phyloP scores from a whole-genome alignment of 2,888 invertebrate species.

The Nineta flava region DNA sequence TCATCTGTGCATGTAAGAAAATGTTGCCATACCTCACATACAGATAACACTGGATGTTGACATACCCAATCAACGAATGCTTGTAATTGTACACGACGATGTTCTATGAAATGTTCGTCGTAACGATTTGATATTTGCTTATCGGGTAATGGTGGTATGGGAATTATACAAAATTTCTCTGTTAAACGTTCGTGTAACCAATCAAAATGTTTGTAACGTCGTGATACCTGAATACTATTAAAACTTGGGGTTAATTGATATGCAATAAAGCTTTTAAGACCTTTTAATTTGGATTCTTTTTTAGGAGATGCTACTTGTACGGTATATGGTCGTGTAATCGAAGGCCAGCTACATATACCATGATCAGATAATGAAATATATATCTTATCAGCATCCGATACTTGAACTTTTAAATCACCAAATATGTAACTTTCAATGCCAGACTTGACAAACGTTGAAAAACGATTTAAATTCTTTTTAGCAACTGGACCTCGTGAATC shows the following conservation, averaged over 20 bases:
- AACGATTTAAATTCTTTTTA: conserved; percentile 59
- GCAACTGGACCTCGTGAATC: conserved; percentile 47
- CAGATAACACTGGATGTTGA: conserved; percentile 85
- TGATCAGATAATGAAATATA: conserved; percentile 53
- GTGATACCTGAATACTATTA: conserved; percentile 81
- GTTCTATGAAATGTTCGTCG: conserved; percentile 93
- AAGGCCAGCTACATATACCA: conserved; percentile 62
- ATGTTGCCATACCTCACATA: conserved; percentile 88
- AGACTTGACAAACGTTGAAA: conserved; percentile 80
- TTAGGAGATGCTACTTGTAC: conserved; percentile 90
- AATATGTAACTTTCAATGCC: conserved; percentile 75
- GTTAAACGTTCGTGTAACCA: conserved; percentile 91
- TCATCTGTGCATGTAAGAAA: conserved; percentile 96
- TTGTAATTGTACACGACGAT: conserved; percentile 83
- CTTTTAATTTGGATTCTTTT: conserved; percentile 94
- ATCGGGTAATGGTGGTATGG: conserved; percentile 93
- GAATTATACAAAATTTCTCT: conserved; percentile 87
- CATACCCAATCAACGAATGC: conserved; percentile 96
- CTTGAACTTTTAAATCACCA: conserved; percentile 50
- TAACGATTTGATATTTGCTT: conserved; percentile 95
- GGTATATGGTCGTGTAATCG: conserved; percentile 54
- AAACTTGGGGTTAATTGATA: conserved; percentile 93
- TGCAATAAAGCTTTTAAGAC: conserved; percentile 92
- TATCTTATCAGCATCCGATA: conserved; percentile 55
- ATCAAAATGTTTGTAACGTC: conserved; percentile 97